These are phyloP conservation scores for Argyrosomus regius DNA, from an alignment of 2,797 vertebrate genomes.

Conservation along the genomic window DNA sequence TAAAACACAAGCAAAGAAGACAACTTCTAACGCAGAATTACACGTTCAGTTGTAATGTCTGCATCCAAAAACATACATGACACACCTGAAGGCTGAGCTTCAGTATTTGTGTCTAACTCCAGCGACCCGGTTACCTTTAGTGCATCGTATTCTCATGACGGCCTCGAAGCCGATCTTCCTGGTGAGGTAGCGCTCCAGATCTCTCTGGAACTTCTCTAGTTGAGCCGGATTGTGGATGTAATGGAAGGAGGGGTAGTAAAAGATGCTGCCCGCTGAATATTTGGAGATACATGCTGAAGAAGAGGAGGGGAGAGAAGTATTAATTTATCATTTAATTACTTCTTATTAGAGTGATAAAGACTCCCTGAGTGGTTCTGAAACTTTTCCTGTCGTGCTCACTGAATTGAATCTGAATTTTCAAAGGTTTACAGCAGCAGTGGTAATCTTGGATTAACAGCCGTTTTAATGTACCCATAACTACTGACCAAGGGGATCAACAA, in stretches of 20 bases:
- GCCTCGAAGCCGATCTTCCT: constrained; percentile 99
- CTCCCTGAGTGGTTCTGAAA: not conserved
- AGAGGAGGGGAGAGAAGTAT: not conserved
- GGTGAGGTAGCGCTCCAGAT: constrained; percentile 94
- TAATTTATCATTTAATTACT: not conserved
- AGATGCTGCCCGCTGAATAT: constrained; percentile 96
- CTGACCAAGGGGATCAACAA: not conserved
- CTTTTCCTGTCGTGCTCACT: not conserved
- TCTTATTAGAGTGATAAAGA: not conserved
- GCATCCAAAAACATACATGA: not conserved
- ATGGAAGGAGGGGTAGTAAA: constrained; percentile 97
- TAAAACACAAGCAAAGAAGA: not conserved
- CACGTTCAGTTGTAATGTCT: too few species aligned
- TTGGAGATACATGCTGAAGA: constrained; percentile 93
- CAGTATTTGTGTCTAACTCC: not conserved
- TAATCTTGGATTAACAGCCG: not conserved
- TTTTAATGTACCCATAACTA: not conserved
- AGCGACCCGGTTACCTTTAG: constrained; percentile 88
- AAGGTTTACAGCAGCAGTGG: not conserved
- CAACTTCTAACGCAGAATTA: not conserved
- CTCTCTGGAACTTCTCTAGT: constrained; percentile 92
- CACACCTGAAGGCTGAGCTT: not conserved
- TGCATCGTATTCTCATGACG: constrained; percentile 99
- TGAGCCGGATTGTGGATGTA: constrained; percentile 89
- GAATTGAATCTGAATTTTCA: not conserved